phyloP scores from a whole-genome alignment of 2,888 invertebrate species.

The Melanostoma scalare region DNA sequence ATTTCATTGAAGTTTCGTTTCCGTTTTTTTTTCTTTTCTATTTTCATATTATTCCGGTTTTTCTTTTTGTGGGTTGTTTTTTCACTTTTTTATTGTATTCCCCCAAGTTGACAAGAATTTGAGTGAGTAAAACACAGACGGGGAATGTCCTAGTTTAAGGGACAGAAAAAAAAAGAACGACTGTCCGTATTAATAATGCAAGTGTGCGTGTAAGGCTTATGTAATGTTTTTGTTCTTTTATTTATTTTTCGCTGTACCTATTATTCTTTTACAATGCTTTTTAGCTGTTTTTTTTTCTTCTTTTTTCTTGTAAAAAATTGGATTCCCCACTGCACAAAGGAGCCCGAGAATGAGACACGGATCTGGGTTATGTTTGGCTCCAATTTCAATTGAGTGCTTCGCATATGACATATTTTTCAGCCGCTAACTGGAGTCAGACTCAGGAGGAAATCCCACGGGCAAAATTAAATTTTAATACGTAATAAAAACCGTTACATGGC shows the following conservation, averaged over 20 bases:
- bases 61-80: constrained; percentile 35
- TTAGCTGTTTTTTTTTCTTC: neutral
- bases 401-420: constrained; percentile 49
- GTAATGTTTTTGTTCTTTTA: constrained; percentile 52
- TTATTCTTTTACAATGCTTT: constrained; percentile 24
- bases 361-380: constrained; percentile 67
- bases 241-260: constrained; percentile 33
- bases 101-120: constrained; percentile 56
- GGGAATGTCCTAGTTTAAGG: constrained; percentile 65
- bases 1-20: constrained; percentile 66
- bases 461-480: constrained; percentile 58
- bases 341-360: constrained; percentile 41
- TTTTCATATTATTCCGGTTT: constrained; percentile 9
- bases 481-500: constrained; percentile 21
- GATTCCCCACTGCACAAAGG: constrained; percentile 47
- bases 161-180: constrained; percentile 37
- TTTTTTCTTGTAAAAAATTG: constrained; percentile 34
- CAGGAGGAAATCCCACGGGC: constrained; percentile 38
- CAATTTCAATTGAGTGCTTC: constrained; percentile 69
- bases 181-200: constrained; percentile 69
- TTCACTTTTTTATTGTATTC: constrained; percentile 55
- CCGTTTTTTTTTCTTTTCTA: constrained; percentile 22
- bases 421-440: constrained; percentile 1
- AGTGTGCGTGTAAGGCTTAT: constrained; percentile 68
- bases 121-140: constrained; percentile 39